Evolutionary conservation across 2,113 vertebrate genomes (phyloP).

Genomic region (Syngnathoides biaculeatus): DNA sequence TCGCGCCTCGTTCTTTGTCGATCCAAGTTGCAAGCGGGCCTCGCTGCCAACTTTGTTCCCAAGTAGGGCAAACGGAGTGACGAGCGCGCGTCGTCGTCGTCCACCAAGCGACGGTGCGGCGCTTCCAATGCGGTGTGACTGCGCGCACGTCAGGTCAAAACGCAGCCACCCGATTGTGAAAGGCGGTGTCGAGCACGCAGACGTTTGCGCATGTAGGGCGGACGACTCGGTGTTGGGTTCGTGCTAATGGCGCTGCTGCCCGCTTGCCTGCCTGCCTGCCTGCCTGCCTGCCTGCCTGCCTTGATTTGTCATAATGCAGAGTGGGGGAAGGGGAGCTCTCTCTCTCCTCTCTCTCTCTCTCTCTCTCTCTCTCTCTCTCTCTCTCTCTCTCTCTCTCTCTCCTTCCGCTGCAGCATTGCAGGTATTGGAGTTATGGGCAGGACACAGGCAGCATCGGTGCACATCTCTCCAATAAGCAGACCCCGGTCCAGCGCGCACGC

Average conservation of each 20-base stretch:
- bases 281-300: constrained; percentile 72
- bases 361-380: constrained; percentile 16
- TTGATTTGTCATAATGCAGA: constrained; percentile 90
- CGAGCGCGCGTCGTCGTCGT: constrained; percentile 10
- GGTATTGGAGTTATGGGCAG: constrained; percentile 79
- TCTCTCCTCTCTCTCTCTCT: background rate
- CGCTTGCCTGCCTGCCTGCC: constrained; percentile 73
- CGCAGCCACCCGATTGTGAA: constrained; percentile 17
- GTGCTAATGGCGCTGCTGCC: constrained; percentile 76
- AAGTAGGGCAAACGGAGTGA: constrained; percentile 42
- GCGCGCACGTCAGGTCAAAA: constrained; percentile 2
- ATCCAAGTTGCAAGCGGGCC: background rate
- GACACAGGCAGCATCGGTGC: constrained; percentile 64
- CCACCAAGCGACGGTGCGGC: constrained; percentile 4
- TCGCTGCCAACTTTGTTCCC: constrained; percentile 24
- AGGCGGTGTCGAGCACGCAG: constrained; percentile 28
- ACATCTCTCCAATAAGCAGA: constrained; percentile 40
- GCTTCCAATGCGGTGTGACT: constrained; percentile 6
- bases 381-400: no score
- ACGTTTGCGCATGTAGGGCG: constrained; percentile 18
- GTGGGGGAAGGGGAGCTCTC: constrained; percentile 75
- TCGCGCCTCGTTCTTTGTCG: background rate
- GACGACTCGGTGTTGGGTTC: constrained; percentile 68
- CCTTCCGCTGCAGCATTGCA: constrained; percentile 80
- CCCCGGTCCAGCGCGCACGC: background rate